Evolutionary conservation across 1,140 invertebrate species (phyloP), one percentile per base, ranked within the genome.

Genomic region (Dreissena rostriformis): DNA sequence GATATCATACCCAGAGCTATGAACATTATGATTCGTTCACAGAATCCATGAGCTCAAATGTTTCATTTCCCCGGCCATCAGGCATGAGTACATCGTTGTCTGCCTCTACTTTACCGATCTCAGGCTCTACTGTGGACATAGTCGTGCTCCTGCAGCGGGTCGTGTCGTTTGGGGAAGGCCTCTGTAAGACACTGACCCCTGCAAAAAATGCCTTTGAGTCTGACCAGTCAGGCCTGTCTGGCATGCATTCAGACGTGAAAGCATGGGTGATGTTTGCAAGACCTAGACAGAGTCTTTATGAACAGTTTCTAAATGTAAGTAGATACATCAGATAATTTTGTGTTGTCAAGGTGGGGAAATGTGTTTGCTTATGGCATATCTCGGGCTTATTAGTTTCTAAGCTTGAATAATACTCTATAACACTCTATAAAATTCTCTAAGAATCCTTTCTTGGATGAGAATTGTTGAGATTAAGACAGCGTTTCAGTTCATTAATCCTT

Each of bases 91-190:
- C 51, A 5, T 24, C 81, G n/a, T 67, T 74, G 72, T 22, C 19
- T 57, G 15, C 17, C 17, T 53, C 80, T 19, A 57, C 76, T 53
- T 53, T 91, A 26, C 90, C 89, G 1, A 74, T 91, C 10, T 92
- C 91, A 11, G 82, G 88, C 6, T 91, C 90, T 26, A 53, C 86
- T n/a, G 68, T 92, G 17, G 90, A 92, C 84, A 22, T 92, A 6
- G 26, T 91, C 1, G 79, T 90, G 8, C 84, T 91, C 14, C 78
- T 91, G n/a, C 91, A 92, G 74, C 86, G 91, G 24, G 70, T 86
- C 39, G 77, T 91, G 65, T 84, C 83, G 51, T 86, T 91, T 78
- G 84, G 86, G 17, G 63, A 78, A 8, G 87, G 85, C 2, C 66
- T 91, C 15, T 89, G 86, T 72, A 78, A 86, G 66, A 87, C 86